Conservation (phyloP, 2,113 vertebrate species). For the Phainopepla nitens region DNA sequence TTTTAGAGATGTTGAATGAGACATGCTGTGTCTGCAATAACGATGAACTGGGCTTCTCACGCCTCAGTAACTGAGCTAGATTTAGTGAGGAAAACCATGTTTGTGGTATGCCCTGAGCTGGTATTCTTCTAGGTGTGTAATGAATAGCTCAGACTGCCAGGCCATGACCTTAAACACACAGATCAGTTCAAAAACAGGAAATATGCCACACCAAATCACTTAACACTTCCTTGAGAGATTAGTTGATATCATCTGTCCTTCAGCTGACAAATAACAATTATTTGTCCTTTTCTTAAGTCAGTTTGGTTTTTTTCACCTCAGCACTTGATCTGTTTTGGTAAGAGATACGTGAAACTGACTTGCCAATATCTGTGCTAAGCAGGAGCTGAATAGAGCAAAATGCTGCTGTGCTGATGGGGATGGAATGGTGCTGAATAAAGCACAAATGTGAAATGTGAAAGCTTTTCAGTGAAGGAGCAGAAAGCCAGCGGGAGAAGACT, state of each 20-base stretch:
- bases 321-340: not conserved
- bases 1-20: not conserved
- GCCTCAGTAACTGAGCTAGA: not conserved
- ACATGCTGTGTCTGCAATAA: not conserved
- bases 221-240: not conserved
- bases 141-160: not conserved
- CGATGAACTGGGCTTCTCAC: not conserved
- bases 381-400: not conserved
- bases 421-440: not conserved
- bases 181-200: constrained; percentile 22
- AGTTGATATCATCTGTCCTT: not conserved
- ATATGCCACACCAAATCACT: not conserved
- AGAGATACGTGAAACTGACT: not conserved
- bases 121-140: not conserved
- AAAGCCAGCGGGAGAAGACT: not conserved
- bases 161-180: not conserved
- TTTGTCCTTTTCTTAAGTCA: not conserved
- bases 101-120: not conserved
- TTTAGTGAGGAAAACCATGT: not conserved
- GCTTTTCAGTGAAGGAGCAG: not conserved
- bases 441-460: not conserved
- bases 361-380: not conserved
- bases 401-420: not conserved
- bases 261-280: not conserved
- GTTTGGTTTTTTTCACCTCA: not conserved